Conservation (phyloP, 2,113 vertebrate genomes). For the Thermophis baileyi region DNA sequence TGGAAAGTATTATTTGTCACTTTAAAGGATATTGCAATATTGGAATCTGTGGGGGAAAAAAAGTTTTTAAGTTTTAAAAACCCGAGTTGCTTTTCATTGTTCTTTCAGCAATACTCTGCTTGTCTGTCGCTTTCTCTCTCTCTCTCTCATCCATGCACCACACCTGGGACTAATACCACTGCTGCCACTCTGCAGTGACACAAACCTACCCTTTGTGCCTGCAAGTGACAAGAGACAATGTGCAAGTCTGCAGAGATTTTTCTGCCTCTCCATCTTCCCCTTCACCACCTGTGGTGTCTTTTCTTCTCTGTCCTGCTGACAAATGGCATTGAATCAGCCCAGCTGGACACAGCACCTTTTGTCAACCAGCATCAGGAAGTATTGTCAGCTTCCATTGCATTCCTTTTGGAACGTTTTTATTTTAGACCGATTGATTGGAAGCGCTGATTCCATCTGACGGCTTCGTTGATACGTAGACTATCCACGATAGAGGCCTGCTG, state of each 20-base stretch:
- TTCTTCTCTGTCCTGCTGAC: slow-evolving; percentile 8
- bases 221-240: slow-evolving; percentile 6
- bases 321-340: neutral
- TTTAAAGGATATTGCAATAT: slow-evolving; percentile 23
- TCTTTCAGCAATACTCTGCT: neutral
- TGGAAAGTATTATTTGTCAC: slow-evolving; percentile 14
- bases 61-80: slow-evolving; percentile 4
- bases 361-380: neutral
- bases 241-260: slow-evolving; percentile 30
- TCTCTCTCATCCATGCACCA: neutral
- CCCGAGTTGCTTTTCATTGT: neutral
- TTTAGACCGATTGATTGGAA: neutral
- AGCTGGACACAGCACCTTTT: slow-evolving; percentile 10
- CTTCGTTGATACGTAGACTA: neutral
- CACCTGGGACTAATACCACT: neutral
- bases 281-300: neutral
- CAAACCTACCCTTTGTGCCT: neutral
- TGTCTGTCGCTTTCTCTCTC: neutral
- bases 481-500: slow-evolving; percentile 9
- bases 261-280: slow-evolving; percentile 12
- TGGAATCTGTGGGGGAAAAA: slow-evolving; percentile 13
- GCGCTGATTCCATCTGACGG: neutral
- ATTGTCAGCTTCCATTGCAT: neutral
- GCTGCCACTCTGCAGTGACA: neutral
- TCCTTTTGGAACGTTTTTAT: slow-evolving; percentile 5